Percentiles rank a stretch among this genome's conserved stretches.
phyloP scores from a whole-genome alignment of 2,797 vertebrate genomes.

The Brachymystax lenok region DNA sequence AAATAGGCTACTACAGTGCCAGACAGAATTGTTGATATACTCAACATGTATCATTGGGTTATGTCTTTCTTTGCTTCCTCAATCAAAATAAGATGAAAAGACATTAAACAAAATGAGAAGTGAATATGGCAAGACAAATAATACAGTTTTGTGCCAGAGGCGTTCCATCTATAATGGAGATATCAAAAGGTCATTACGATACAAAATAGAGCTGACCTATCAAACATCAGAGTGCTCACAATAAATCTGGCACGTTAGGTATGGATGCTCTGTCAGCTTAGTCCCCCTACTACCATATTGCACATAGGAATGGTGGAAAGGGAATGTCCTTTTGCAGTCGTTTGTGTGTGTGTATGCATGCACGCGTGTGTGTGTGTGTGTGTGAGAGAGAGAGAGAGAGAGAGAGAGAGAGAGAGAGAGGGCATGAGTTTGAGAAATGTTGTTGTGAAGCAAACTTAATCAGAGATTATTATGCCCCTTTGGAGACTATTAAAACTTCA shows the following conservation, averaged over 20 bases:
- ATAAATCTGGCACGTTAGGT: constrained; percentile 36
- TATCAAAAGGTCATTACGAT: background rate
- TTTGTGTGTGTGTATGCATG: too few relatives aligned
- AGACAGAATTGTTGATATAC: constrained; percentile 53
- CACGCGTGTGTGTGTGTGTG: too few relatives aligned
- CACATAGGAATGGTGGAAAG: too few relatives aligned
- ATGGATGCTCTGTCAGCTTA: too few relatives aligned
- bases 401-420: background rate
- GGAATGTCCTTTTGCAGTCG: too few relatives aligned
- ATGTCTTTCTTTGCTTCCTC: constrained; percentile 30
- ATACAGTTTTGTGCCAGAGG: constrained; percentile 23
- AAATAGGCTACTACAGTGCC: background rate
- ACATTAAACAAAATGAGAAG: constrained; percentile 51
- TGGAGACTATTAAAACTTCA: constrained; percentile 65
- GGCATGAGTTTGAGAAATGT: background rate
- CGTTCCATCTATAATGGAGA: constrained; percentile 35
- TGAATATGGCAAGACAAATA: constrained; percentile 26
- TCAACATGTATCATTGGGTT: constrained; percentile 58
- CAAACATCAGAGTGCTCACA: constrained; percentile 42
- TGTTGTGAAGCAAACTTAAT: constrained; percentile 61
- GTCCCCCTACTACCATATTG: too few relatives aligned
- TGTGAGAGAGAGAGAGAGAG: too few relatives aligned
- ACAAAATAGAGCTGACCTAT: constrained; percentile 52
- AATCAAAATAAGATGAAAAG: constrained; percentile 37
- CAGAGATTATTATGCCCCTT: constrained; percentile 53